phyloP scores from a whole-genome alignment of 2,797 vertebrate species.

The Gymnopithys bicolor region DNA sequence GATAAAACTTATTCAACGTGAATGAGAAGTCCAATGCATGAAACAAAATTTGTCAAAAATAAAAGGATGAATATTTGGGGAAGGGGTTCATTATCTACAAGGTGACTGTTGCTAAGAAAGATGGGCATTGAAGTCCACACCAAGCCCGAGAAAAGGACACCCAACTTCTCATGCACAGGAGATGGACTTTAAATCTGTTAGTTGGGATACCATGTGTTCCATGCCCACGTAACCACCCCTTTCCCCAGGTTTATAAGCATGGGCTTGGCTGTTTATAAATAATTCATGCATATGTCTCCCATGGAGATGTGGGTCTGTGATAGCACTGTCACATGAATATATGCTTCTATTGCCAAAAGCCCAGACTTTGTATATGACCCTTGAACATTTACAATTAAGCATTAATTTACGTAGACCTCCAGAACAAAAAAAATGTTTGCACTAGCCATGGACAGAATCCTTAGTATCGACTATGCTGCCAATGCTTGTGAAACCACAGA shows the following conservation, averaged over 20 bases:
- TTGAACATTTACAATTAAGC: not conserved
- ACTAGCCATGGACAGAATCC: not conserved
- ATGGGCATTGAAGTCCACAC: no score
- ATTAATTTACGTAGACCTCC: fast-evolving
- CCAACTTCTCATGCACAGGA: no score
- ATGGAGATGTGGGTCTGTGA: no score
- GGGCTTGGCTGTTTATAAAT: no score
- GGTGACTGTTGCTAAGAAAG: no score
- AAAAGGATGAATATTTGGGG: not conserved
- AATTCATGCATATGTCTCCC: no score
- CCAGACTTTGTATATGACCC: not conserved
- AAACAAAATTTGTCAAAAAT: not conserved
- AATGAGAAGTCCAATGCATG: not conserved
- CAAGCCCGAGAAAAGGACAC: no score
- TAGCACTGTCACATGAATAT: not conserved
- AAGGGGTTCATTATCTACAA: no score
- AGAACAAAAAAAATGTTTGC: not conserved
- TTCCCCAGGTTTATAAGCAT: no score
- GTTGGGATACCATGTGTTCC: no score
- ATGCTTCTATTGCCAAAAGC: not conserved
- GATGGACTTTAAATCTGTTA: no score
- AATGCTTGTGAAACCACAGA: not conserved
- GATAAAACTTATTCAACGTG: not conserved
- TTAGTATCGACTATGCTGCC: not conserved
- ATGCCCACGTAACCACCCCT: no score